Percentiles rank a stretch among this genome's conserved stretches.
Conservation (phyloP, 2,797 vertebrate genomes). For the Novumbra hubbsi region DNA sequence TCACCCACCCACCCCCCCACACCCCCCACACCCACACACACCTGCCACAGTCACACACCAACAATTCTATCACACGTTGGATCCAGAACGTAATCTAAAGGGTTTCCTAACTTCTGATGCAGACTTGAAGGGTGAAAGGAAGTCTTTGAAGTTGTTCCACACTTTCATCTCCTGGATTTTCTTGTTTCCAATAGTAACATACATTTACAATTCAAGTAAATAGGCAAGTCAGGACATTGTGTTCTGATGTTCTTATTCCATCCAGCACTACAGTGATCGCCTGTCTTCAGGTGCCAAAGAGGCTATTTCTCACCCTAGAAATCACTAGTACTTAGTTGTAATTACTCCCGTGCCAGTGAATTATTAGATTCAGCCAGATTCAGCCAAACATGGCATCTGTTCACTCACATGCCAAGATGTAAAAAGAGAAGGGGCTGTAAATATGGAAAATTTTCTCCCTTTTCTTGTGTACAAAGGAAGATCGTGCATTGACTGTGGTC, state of each 20-base stretch:
- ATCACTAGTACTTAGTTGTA: slow-evolving; percentile 32
- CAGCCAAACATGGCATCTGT: slow-evolving; percentile 10
- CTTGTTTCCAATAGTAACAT: not conserved
- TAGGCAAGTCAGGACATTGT: not conserved
- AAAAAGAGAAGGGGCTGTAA: no score
- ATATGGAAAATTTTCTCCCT: no score
- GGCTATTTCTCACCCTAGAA: slow-evolving; percentile 17
- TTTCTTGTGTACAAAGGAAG: no score
- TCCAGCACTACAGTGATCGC: not conserved
- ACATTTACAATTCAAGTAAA: slow-evolving; percentile 3
- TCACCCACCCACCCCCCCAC: no score
- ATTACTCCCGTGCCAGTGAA: slow-evolving; percentile 29
- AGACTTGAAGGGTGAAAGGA: not conserved
- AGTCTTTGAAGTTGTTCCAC: not conserved
- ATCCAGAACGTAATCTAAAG: no score
- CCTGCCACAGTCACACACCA: no score
- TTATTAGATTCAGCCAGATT: slow-evolving; percentile 20
- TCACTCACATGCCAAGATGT: not conserved
- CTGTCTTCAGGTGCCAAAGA: slow-evolving; percentile 7
- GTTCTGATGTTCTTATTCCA: not conserved
- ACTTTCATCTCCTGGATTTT: not conserved
- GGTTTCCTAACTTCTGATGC: not conserved
- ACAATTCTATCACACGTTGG: no score
- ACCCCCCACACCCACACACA: no score
- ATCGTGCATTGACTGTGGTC: no score